Evolutionary conservation across 2,888 invertebrate species (phyloP).

Genomic region (Harpalus rufipes): DNA sequence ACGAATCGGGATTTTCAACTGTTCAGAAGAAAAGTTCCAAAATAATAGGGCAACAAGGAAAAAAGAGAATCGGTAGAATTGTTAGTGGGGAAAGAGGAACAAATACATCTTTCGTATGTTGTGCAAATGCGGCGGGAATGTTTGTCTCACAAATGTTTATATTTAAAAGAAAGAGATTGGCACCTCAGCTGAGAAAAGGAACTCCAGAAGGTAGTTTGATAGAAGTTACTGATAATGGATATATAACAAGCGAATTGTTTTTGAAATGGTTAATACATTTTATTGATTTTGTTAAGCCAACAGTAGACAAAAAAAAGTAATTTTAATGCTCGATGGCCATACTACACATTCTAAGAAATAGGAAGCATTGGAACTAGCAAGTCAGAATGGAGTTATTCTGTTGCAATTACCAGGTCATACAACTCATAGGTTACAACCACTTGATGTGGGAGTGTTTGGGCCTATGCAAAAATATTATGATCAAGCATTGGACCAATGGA

Average conservation of each 20-base stretch:
- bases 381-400: conserved; percentile 33
- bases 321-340: too few relatives aligned
- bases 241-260: too few relatives aligned
- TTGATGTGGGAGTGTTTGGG: conserved; percentile 38
- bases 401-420: conserved; percentile 55
- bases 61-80: conserved; percentile 43
- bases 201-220: too few relatives aligned
- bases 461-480: conserved; percentile 52
- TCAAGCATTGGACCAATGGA: conserved; percentile 49
- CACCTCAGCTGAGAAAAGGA: too few relatives aligned
- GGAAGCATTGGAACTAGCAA: conserved; percentile 51
- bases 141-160: too few relatives aligned
- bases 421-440: conserved; percentile 47
- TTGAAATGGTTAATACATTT: too few relatives aligned
- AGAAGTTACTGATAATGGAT: too few relatives aligned
- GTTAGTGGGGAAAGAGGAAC: conserved; percentile 43
- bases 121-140: conserved; percentile 22
- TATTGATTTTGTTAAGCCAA: too few relatives aligned
- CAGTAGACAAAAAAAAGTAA: too few relatives aligned
- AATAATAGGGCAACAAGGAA: background rate
- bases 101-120: conserved; percentile 33
- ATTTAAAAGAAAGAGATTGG: too few relatives aligned
- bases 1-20: too few relatives aligned
- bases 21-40: too few relatives aligned
- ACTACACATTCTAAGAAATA: conserved; percentile 37